Evolutionary conservation across 92 coral and sea anemone genomes (phyloP).

Genomic region (Micromussa lordhowensis): DNA sequence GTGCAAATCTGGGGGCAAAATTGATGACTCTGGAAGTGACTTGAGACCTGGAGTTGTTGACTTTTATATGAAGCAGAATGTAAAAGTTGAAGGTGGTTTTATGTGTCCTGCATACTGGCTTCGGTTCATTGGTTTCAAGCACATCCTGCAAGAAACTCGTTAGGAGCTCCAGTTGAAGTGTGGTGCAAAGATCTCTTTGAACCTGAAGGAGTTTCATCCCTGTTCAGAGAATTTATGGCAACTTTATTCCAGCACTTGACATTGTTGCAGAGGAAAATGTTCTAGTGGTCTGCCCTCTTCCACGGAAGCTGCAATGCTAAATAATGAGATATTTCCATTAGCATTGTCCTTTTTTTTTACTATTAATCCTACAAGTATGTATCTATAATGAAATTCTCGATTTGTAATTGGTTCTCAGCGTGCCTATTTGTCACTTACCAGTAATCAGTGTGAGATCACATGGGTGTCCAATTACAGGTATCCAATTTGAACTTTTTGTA

Average conservation of each 20-base stretch:
- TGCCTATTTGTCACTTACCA: too few relatives aligned
- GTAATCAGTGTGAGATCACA: too few relatives aligned
- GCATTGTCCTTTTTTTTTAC: too few relatives aligned
- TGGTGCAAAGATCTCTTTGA: conserved; percentile 66
- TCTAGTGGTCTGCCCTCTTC: conserved; percentile 50
- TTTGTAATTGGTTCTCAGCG: too few relatives aligned
- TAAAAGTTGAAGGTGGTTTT: conserved; percentile 33
- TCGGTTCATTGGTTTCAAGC: conserved; percentile 54
- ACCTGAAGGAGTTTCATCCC: conserved; percentile 59
- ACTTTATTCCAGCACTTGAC: conserved; percentile 60
- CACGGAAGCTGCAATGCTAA: conserved; percentile 46
- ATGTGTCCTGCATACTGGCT: conserved; percentile 52
- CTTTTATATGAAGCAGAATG: conserved; percentile 45
- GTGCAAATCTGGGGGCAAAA: conserved; percentile 55
- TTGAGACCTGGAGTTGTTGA: conserved; percentile 61
- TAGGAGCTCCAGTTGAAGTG: conserved; percentile 60
- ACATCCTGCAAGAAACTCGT: conserved; percentile 54
- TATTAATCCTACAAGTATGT: too few relatives aligned
- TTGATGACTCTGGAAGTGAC: conserved; percentile 54
- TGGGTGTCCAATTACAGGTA: too few relatives aligned
- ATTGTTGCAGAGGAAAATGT: conserved; percentile 44
- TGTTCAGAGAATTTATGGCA: conserved; percentile 48
- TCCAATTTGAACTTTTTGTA: too few relatives aligned
- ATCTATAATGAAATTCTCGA: too few relatives aligned
- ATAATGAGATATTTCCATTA: too few relatives aligned